These are phyloP conservation scores for human (Homo sapiens) DNA, from an alignment of 2,113 vertebrate genomes.

Conservation along the genomic window DNA sequence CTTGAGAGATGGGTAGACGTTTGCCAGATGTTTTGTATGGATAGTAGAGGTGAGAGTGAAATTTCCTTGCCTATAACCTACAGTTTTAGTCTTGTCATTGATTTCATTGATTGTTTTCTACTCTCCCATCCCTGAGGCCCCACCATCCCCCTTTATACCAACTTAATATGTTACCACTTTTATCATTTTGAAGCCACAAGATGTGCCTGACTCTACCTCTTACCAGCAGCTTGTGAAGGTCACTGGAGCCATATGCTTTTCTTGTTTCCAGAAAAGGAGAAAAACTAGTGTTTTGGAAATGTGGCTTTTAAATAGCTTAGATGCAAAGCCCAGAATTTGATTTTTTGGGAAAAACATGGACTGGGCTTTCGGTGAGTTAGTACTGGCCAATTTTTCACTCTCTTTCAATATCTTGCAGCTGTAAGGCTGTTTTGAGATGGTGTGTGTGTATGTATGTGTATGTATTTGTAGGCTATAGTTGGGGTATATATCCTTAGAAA, in stretches of 20 bases:
- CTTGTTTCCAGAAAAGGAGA: conserved; percentile 73
- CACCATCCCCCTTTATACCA: not conserved
- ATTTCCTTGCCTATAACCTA: rapidly evolving
- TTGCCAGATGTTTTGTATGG: not conserved
- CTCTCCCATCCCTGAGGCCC: not conserved
- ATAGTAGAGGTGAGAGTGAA: not conserved
- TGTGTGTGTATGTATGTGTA: not conserved
- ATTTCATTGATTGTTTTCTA: not conserved
- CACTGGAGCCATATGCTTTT: conserved; percentile 58
- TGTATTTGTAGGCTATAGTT: not conserved
- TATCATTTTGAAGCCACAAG: not conserved
- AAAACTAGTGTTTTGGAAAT: conserved; percentile 79
- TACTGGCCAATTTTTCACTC: conserved; percentile 58
- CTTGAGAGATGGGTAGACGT: not conserved
- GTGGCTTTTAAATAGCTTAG: conserved; percentile 76
- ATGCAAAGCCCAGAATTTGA: conserved; percentile 73
- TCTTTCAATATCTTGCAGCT: not conserved
- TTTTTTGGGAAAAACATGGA: conserved; percentile 62
- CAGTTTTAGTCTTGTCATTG: not conserved
- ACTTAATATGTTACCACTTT: not conserved
- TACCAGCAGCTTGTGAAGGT: conserved; percentile 21
- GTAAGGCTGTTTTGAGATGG: conserved; percentile 23
- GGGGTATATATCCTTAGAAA: conserved; percentile 52
- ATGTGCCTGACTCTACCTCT: not conserved
- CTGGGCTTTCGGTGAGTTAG: conserved; percentile 42